Evolutionary conservation across 2,113 vertebrate genomes (phyloP).

Genomic region (Ceyx margarethae): DNA sequence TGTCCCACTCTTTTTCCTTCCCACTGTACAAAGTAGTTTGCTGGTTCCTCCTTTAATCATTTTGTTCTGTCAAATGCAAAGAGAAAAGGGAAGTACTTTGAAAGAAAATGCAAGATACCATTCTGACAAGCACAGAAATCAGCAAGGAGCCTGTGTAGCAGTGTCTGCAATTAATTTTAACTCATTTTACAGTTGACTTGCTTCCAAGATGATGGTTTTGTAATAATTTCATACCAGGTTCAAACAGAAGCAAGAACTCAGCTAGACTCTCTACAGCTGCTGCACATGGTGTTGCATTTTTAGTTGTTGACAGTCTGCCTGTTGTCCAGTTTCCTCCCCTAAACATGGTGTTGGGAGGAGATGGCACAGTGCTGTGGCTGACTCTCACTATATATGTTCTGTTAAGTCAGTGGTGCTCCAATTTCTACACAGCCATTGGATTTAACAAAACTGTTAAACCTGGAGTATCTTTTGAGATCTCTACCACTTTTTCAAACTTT

Average conservation of each 20-base stretch:
- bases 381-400: accelerated
- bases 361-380: neutral
- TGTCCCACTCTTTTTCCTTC: neutral
- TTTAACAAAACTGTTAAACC: neutral
- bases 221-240: neutral
- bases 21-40: neutral
- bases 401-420: neutral
- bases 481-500: neutral
- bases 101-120: neutral
- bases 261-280: neutral
- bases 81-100: neutral
- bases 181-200: neutral
- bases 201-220: neutral
- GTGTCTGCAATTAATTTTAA: slow-evolving; percentile 6
- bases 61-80: neutral
- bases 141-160: neutral
- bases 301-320: neutral
- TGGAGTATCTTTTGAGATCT: neutral
- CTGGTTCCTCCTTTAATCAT: neutral
- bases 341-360: neutral
- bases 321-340: neutral
- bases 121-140: neutral
- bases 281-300: neutral
- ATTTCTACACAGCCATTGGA: neutral
- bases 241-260: neutral